Percentiles rank a stretch among this genome's conserved stretches.
phyloP scores from a whole-genome alignment of 2,888 invertebrate genomes.

The Lepas anatifera region DNA sequence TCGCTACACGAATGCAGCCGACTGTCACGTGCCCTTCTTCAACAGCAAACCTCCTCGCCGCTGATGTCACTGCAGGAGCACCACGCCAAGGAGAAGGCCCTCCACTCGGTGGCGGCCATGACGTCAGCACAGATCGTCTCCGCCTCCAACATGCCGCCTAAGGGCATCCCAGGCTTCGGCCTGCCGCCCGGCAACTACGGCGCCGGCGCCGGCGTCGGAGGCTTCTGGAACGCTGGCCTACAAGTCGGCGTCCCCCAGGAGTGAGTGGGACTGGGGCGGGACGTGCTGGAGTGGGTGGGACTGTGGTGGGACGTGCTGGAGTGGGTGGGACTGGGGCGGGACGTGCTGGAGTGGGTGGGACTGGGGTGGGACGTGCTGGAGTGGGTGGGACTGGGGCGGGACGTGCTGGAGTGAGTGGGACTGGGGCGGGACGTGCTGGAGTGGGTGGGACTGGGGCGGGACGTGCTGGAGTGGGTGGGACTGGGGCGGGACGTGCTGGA shows the following conservation, averaged over 20 bases:
- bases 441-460: no score
- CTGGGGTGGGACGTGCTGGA: no score
- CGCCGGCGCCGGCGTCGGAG: constrained; percentile 22
- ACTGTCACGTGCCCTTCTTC: not conserved
- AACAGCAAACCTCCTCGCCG: not conserved
- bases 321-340: no score
- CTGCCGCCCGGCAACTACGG: constrained; percentile 22
- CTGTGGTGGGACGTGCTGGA: no score
- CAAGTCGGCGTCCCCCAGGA: constrained; percentile 92
- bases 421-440: no score
- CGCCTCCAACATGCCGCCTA: constrained; percentile 57
- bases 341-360: no score
- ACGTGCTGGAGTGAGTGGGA: no score
- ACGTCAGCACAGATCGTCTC: constrained; percentile 96
- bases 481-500: no score
- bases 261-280: constrained; percentile 48
- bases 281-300: no score
- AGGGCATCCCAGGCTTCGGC: constrained; percentile 13
- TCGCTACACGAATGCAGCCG: no score
- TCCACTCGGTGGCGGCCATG: constrained; percentile 93
- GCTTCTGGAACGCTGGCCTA: constrained; percentile 88
- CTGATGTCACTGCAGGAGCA: constrained; percentile 54
- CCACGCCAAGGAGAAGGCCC: constrained; percentile 87
- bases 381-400: no score
- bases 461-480: no score